Conservation (phyloP, 2,113 vertebrate genomes). For the Spilogale gracilis region DNA sequence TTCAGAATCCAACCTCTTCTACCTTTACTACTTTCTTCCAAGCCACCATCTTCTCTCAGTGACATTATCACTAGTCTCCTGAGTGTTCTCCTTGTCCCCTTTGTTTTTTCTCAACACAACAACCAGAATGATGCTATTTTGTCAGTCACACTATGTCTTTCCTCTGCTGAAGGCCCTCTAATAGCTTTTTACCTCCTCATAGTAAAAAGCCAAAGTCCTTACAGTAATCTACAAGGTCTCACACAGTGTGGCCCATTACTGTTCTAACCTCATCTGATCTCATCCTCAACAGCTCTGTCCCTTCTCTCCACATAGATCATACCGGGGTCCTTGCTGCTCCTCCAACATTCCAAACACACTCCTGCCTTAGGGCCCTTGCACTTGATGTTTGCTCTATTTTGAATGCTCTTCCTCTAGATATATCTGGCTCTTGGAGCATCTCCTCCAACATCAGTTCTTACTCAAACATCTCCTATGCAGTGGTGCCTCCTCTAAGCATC, state of each 20-base stretch:
- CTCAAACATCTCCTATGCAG: not conserved
- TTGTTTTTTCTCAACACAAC: not conserved
- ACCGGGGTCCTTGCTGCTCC: not conserved
- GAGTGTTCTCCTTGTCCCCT: not conserved
- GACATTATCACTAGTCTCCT: not conserved
- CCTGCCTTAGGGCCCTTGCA: not conserved
- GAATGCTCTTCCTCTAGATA: not conserved
- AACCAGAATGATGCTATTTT: not conserved
- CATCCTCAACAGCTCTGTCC: not conserved
- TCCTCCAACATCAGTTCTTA: not conserved
- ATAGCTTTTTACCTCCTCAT: not conserved
- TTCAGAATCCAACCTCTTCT: not conserved
- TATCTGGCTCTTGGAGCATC: not conserved
- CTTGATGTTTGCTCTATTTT: not conserved
- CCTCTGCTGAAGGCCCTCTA: not conserved
- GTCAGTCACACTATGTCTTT: not conserved
- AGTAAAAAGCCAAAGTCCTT: slow-evolving; percentile 13
- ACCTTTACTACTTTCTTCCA: not conserved
- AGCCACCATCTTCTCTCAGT: not conserved
- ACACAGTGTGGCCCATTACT: not conserved
- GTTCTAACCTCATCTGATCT: not conserved
- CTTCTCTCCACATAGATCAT: not conserved
- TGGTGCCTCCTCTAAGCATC: not conserved
- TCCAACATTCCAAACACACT: not conserved
- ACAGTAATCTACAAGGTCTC: not conserved